Percentiles rank a stretch among this genome's conserved stretches.
Evolutionary conservation across 2,113 vertebrate genomes (phyloP).

Genomic region (Panurus biarmicus): DNA sequence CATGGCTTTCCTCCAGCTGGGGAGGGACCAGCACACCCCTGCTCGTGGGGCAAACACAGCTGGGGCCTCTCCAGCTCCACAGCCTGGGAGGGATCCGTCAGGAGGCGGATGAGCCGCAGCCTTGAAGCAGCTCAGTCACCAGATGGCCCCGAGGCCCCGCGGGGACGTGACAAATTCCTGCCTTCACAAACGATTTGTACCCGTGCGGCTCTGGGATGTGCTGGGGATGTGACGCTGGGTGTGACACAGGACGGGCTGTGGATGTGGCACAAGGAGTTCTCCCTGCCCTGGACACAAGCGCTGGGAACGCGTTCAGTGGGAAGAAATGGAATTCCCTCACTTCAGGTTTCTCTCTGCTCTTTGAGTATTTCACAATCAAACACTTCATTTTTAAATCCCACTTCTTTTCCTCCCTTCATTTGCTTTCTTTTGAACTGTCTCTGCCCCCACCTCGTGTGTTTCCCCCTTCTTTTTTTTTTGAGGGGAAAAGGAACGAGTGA

Average conservation of each 20-base stretch:
- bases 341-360: not conserved
- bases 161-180: not conserved
- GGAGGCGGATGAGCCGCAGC: not conserved
- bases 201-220: not conserved
- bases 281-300: accelerated
- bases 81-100: not conserved
- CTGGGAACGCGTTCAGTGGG: not conserved
- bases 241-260: not conserved
- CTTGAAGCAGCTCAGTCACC: not conserved
- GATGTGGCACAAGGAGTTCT: not conserved
- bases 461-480: not conserved
- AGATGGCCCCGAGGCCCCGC: not conserved
- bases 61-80: not conserved
- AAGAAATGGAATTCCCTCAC: not conserved
- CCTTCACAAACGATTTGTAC: not conserved
- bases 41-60: not conserved
- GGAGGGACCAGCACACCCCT: not conserved
- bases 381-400: not conserved
- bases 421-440: not conserved
- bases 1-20: not conserved
- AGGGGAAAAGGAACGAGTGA: not conserved
- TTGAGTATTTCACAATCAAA: not conserved
- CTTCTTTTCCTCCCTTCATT: not conserved
- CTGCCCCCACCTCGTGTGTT: not conserved
- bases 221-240: not conserved